Evolutionary conservation across 2,797 vertebrate genomes (phyloP).

Genomic region (Sebastiscus tertius): DNA sequence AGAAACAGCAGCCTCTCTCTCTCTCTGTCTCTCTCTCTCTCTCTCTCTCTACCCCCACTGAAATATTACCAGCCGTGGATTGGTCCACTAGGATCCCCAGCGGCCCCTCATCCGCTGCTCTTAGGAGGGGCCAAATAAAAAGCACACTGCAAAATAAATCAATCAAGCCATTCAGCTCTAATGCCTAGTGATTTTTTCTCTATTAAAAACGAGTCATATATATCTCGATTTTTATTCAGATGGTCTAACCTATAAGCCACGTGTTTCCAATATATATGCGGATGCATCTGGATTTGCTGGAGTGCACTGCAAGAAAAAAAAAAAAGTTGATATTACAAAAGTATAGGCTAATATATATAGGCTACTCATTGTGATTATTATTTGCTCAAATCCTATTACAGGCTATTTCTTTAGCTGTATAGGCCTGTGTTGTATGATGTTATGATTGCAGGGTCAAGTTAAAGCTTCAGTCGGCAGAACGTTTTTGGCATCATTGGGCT

Average conservation of each 20-base stretch:
- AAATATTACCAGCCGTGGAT: slow-evolving; percentile 71
- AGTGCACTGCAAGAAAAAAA: background rate
- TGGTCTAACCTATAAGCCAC: background rate
- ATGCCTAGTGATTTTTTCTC: background rate
- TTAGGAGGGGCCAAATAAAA: slow-evolving; percentile 72
- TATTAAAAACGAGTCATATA: background rate
- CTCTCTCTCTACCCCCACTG: slow-evolving; percentile 59
- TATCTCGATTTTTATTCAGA: background rate
- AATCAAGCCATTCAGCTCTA: background rate
- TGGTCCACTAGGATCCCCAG: slow-evolving; percentile 70
- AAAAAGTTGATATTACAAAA: background rate
- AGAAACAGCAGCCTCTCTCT: slow-evolving; percentile 41
- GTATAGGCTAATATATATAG: background rate
- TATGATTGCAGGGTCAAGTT: background rate
- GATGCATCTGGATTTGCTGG: background rate
- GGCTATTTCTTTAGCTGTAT: background rate
- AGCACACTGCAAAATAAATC: slow-evolving; percentile 12
- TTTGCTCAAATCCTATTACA: too few species aligned
- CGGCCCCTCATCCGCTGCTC: slow-evolving; percentile 46
- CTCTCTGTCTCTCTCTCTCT: background rate
- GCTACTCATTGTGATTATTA: background rate
- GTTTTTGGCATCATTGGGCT: background rate
- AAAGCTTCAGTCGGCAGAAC: background rate
- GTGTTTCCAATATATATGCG: background rate
- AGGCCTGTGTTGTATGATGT: background rate